A percentile compares a stretch with the other conserved stretches of the same genome.
Conservation (phyloP, 2,888 invertebrate species). For the Pterostichus madidus region DNA sequence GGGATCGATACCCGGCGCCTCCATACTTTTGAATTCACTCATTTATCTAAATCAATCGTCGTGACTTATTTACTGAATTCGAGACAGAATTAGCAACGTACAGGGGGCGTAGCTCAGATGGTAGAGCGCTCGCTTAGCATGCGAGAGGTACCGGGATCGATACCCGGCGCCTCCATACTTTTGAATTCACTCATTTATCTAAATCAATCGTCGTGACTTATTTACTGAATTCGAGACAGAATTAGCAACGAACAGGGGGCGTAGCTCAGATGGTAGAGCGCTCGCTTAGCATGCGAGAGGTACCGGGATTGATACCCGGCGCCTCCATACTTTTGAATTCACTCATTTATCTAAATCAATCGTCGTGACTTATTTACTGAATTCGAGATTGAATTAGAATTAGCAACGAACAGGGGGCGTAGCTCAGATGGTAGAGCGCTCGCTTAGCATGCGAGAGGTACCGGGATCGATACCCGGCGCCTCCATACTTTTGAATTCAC, state of each 20-base stretch:
- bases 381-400: too few species aligned
- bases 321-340: too few species aligned
- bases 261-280: conserved; percentile 81
- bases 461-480: conserved; percentile 79
- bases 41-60: too few species aligned
- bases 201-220: too few species aligned
- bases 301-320: conserved; percentile 80
- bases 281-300: conserved; percentile 81
- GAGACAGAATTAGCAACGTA: too few species aligned
- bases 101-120: conserved; percentile 78
- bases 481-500: too few species aligned
- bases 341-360: too few species aligned
- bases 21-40: too few species aligned
- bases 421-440: conserved; percentile 81
- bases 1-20: conserved; percentile 79
- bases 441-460: conserved; percentile 81
- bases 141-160: conserved; percentile 81
- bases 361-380: too few species aligned
- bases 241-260: conserved; percentile 71
- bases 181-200: too few species aligned
- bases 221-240: too few species aligned
- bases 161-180: conserved; percentile 77
- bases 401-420: conserved; percentile 74
- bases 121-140: conserved; percentile 81
- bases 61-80: too few species aligned